These are phyloP conservation scores for Scaptomyza parva DNA, from an alignment of 2,888 invertebrate species.

Conservation along the genomic window DNA sequence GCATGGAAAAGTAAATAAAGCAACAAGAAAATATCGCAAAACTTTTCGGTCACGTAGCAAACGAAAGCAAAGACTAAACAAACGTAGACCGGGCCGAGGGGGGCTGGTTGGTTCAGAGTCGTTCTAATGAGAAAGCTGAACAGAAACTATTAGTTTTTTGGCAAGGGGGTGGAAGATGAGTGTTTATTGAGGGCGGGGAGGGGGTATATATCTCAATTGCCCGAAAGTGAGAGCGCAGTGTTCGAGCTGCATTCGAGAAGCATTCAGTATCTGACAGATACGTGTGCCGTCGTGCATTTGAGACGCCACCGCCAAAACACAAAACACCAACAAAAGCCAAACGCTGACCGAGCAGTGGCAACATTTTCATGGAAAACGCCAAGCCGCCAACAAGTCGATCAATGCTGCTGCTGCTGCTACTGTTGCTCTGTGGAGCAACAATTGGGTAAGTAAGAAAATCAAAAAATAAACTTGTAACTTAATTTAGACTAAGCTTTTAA, in stretches of 20 bases:
- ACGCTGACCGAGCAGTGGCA: constrained; percentile 48
- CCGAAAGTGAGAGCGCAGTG: constrained; percentile 62
- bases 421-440: constrained; percentile 34
- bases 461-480: background rate
- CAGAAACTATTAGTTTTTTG: constrained; percentile 55
- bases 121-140: constrained; percentile 74
- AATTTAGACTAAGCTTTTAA: background rate
- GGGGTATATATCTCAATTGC: constrained; percentile 55
- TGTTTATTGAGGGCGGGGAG: no score
- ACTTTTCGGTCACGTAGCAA: constrained; percentile 63
- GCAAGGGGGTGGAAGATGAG: constrained; percentile 2
- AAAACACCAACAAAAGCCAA: constrained; percentile 73
- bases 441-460: constrained; percentile 48
- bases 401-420: constrained; percentile 43
- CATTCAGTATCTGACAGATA: constrained; percentile 61
- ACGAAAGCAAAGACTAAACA: constrained; percentile 60
- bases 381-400: constrained; percentile 51
- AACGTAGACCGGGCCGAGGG: constrained; percentile 12
- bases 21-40: constrained; percentile 37
- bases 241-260: constrained; percentile 24
- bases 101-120: constrained; percentile 10
- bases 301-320: constrained; percentile 31
- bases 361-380: constrained; percentile 75
- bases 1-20: constrained; percentile 12
- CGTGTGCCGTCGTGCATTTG: constrained; percentile 59